Evolutionary conservation across 2,797 vertebrate genomes (phyloP), one percentile per base, ranked within the genome.

Genomic region (Bradypodion pumilum): DNA sequence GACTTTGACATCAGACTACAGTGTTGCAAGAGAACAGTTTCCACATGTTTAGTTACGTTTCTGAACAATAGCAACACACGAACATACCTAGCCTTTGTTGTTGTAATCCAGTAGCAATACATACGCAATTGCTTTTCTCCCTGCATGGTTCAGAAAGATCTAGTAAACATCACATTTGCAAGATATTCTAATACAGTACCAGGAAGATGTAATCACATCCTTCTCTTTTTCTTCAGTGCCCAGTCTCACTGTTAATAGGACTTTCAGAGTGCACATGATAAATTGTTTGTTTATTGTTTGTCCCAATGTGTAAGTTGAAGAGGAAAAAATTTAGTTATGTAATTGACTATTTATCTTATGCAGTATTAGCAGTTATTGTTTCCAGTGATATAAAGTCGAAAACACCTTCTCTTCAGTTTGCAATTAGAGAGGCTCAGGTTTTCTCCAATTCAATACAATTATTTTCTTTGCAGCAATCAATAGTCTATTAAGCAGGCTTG

Each of bases 401-500:
- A 76, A 44, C 81, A 37, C 87, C 66, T 83, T 77, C 79, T 69
- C 81, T 40, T 37, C 5, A 32, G 10, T 21, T 35, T 84, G 32
- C 82, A 72, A 66, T 87, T 72, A 83, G 56, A 85, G 77, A 82
- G 56, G 23, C 72, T 91, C 46, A 81, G 78, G 84, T 84, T 85
- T 80, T 75, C 74, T 85, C 74, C 76, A 44, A 0, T 88, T 80
- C 0, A 40, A 78, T 84, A 59, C 80, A 42, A 76, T 82, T 80
- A 86, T 91, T 93, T 92, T 88, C 66, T 73, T 89, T 87, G 76
- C 60, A 85, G 84, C 80, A 88, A n/a, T 91, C 84, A 85, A 7
- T 87, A 90, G 46, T 77, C 63, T 88, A 0, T 90, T 88, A 89
- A 87, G 80, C 82, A 78, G 80, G 40, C 52, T 88, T 0, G 0